Conservation (phyloP, 2,113 vertebrate species). For the Oryctolagus cuniculus region DNA sequence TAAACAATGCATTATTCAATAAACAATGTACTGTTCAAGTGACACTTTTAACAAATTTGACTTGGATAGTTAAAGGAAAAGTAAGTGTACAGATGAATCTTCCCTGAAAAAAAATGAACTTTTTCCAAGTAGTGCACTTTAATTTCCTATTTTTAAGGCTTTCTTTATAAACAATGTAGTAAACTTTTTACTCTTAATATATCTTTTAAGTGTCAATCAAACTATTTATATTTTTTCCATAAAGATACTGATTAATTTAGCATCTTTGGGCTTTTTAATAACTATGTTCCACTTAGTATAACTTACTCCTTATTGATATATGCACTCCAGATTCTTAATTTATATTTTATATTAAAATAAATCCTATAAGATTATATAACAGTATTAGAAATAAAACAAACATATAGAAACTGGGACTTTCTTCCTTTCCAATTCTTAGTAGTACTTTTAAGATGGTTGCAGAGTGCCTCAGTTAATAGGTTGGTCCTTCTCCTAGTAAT, state of each 20-base stretch:
- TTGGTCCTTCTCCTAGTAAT: neutral
- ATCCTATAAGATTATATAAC: neutral
- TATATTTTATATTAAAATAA: slow-evolving; percentile 31
- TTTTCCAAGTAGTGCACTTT: slow-evolving; percentile 33
- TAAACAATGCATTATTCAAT: neutral
- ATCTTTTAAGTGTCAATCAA: slow-evolving; percentile 15
- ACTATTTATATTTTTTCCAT: neutral
- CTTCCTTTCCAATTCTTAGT: neutral
- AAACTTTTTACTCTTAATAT: neutral
- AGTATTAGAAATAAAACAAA: neutral
- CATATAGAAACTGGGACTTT: neutral
- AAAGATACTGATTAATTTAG: slow-evolving; percentile 30
- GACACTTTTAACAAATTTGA: slow-evolving; percentile 15
- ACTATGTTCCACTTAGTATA: neutral
- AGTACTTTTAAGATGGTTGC: neutral
- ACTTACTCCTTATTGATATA: neutral
- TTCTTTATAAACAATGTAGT: neutral
- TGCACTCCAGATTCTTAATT: slow-evolving; percentile 43
- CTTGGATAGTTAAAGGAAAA: slow-evolving; percentile 42
- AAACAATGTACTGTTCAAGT: slow-evolving; percentile 22
- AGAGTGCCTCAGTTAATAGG: neutral
- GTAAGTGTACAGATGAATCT: neutral
- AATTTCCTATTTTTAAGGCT: neutral
- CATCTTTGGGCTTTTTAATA: neutral
- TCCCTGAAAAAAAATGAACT: neutral